Conservation (phyloP, 2,888 invertebrate species). For the Hemaris fuciformis region DNA sequence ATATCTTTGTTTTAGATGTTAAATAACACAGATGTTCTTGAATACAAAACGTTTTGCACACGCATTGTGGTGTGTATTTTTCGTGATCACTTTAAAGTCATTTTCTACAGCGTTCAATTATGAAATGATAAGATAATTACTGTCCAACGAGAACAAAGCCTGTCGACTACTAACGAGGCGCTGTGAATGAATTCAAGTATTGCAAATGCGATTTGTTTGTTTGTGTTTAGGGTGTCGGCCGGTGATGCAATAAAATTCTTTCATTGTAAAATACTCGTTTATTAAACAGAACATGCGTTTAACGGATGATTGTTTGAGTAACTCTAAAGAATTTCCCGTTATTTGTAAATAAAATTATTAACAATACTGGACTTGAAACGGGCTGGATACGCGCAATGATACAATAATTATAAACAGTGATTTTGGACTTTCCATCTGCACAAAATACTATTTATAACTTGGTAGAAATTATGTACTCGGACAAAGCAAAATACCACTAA, state of each 20-base stretch:
- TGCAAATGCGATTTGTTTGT: constrained; percentile 65
- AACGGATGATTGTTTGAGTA: constrained; percentile 29
- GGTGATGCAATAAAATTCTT: constrained; percentile 58
- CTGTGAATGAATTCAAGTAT: constrained; percentile 48
- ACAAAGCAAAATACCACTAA: background rate
- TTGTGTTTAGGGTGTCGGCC: constrained; percentile 44
- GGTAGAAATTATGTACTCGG: too few relatives aligned
- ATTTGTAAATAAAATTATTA: constrained; percentile 26
- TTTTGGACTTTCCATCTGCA: too few relatives aligned
- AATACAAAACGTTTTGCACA: constrained; percentile 31
- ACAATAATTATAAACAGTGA: background rate
- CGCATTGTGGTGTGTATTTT: constrained; percentile 39
- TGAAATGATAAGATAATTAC: constrained; percentile 25
- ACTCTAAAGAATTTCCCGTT: constrained; percentile 21
- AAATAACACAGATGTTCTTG: constrained; percentile 24
- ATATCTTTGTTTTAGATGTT: constrained; percentile 25
- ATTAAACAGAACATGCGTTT: constrained; percentile 43
- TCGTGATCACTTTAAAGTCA: constrained; percentile 28
- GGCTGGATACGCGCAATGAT: background rate
- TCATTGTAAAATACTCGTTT: constrained; percentile 49
- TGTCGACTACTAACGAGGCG: constrained; percentile 32
- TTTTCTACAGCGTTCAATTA: constrained; percentile 28
- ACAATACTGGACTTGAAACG: background rate
- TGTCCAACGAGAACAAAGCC: constrained; percentile 26
- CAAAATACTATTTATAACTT: too few relatives aligned